A percentile compares a stretch with the other conserved stretches of the same genome.
phyloP scores from a whole-genome alignment of 2,797 vertebrate species.

The Gymnopithys bicolor region DNA sequence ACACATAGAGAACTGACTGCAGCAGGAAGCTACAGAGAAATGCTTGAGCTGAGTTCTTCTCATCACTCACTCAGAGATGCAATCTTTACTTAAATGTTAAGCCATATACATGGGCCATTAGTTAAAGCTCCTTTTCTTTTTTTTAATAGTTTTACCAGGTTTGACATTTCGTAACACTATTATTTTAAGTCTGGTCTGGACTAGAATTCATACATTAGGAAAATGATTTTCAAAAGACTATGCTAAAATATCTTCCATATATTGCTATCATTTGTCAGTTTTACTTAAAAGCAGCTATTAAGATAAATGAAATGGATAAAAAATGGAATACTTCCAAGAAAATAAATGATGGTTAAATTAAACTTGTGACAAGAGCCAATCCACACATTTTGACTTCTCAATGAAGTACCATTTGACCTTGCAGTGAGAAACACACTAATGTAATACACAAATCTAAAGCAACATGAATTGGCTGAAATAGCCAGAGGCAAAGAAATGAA shows the following conservation, averaged over 20 bases:
- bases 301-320: background rate
- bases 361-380: background rate
- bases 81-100: constrained; percentile 28
- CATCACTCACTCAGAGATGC: background rate
- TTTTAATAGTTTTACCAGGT: background rate
- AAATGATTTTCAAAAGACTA: constrained; percentile 15
- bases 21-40: background rate
- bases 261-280: constrained; percentile 22
- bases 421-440: background rate
- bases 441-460: background rate
- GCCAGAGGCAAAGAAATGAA: background rate
- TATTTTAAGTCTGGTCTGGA: constrained; percentile 6
- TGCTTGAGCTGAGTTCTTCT: background rate
- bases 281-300: constrained; percentile 19
- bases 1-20: background rate
- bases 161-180: constrained; percentile 16
- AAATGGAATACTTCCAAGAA: constrained; percentile 19
- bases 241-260: background rate
- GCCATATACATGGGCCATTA: background rate
- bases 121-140: background rate
- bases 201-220: constrained; percentile 7
- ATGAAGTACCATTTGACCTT: background rate
- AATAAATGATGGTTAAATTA: background rate
- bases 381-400: background rate
- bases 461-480: background rate